Conservation (phyloP, 2,888 invertebrate genomes). For the Lacanobia wlatinum region DNA sequence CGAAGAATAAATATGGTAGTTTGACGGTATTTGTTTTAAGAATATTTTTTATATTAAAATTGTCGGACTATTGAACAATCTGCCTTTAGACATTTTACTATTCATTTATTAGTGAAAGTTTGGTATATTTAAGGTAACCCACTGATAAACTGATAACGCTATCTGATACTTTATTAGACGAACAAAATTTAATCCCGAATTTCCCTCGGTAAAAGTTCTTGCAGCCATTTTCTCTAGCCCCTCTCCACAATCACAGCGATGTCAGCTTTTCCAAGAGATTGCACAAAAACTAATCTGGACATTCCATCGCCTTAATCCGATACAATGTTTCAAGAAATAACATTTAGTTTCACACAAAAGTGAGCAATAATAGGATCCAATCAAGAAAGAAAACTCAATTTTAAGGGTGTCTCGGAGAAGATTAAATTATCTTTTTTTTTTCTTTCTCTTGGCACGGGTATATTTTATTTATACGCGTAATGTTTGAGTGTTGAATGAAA, state of each 20-base stretch:
- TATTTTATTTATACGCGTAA: conserved; percentile 15
- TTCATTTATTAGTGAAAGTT: no score
- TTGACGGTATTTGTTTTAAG: no score
- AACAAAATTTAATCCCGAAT: conserved; percentile 4
- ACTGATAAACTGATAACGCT: background rate
- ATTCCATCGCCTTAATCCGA: conserved; percentile 37
- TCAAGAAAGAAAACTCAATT: conserved; percentile 60
- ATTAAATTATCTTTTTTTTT: conserved; percentile 51
- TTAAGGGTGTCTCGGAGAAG: conserved; percentile 47
- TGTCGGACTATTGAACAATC: background rate
- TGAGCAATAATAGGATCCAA: conserved; percentile 51
- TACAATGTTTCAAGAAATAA: conserved; percentile 46
- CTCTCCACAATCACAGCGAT: conserved; percentile 26
- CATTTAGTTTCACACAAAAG: conserved; percentile 53
- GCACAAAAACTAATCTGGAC: conserved; percentile 55
- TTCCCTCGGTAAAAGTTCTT: conserved; percentile 9
- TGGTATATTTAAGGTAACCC: no score
- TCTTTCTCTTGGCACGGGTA: conserved; percentile 9
- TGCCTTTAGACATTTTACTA: background rate
- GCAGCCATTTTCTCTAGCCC: conserved; percentile 18
- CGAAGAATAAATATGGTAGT: no score
- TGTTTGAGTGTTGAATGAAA: conserved; percentile 19
- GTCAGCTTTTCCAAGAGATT: conserved; percentile 34
- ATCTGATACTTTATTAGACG: background rate
- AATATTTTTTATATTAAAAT: no score